These are phyloP conservation scores for Lepeophtheirus salmonis DNA, from an alignment of 1,140 invertebrate genomes.

Conservation along the genomic window DNA sequence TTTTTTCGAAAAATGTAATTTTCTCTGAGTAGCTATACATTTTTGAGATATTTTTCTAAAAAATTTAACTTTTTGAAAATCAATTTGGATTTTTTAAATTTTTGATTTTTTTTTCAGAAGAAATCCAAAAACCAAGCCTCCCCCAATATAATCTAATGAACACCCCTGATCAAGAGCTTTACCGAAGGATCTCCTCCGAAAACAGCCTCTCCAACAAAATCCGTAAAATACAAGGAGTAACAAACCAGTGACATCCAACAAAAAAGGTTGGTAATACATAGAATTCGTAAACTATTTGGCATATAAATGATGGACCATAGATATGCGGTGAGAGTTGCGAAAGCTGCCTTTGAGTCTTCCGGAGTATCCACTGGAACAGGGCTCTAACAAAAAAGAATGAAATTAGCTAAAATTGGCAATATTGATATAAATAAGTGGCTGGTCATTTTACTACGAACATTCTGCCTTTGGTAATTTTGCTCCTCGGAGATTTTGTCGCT, in stretches of 20 bases:
- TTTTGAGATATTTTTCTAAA: too few species aligned
- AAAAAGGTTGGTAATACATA: conserved; percentile 84
- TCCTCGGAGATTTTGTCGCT: too few species aligned
- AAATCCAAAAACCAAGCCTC: too few species aligned
- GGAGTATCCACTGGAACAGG: not conserved
- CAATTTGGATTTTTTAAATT: not conserved
- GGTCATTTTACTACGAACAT: not conserved
- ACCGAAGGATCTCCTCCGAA: conserved; percentile 71
- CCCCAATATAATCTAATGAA: too few species aligned
- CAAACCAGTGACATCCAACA: conserved; percentile 96
- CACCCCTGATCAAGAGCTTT: not conserved
- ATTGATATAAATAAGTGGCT: not conserved
- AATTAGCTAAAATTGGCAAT: too few species aligned
- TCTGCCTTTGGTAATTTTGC: too few species aligned
- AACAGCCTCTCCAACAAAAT: conserved; percentile 89
- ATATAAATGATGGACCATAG: conserved; percentile 69
- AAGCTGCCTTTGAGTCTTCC: conserved; percentile 12
- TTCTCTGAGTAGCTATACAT: too few species aligned
- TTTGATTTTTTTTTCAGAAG: too few species aligned
- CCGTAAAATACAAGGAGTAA: conserved; percentile 89
- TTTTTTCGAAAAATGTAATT: too few species aligned
- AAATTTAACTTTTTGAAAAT: too few species aligned
- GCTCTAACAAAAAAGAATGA: conserved; percentile 1
- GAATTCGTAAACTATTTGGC: conserved; percentile 60
- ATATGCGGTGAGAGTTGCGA: conserved; percentile 40